Conservation (phyloP, 2,888 invertebrate genomes). For the Limnephilus marmoratus region DNA sequence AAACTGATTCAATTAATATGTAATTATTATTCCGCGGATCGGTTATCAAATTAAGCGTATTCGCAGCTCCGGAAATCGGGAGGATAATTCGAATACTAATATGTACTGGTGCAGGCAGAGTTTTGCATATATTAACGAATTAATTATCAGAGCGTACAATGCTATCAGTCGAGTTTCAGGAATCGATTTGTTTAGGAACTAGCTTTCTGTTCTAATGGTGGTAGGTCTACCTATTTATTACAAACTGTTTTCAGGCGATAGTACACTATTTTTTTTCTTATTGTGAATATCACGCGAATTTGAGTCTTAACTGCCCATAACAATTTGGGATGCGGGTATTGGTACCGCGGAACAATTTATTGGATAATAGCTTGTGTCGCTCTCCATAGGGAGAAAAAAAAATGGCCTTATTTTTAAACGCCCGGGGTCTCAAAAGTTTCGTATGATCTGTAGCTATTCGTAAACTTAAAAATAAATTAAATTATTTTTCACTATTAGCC, state of each 20-base stretch:
- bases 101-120: neutral
- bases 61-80: neutral
- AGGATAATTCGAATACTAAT: neutral
- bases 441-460: no score
- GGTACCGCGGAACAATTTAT: no score
- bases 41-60: conserved; percentile 6
- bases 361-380: no score
- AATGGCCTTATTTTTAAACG: no score
- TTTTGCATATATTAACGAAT: neutral
- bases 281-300: no score
- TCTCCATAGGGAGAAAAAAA: no score
- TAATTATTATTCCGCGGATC: conserved; percentile 7
- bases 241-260: neutral
- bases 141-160: neutral
- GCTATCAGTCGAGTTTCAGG: neutral
- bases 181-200: neutral
- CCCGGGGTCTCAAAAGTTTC: no score
- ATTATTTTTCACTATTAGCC: no score
- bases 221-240: neutral
- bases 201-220: neutral
- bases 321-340: no score
- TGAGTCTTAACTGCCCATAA: no score
- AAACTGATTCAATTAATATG: conserved; percentile 5
- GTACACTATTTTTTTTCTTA: neutral
- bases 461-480: no score